These are phyloP conservation scores for Malacoraja senta DNA, from an alignment of 2,797 vertebrate species.

Conservation along the genomic window DNA sequence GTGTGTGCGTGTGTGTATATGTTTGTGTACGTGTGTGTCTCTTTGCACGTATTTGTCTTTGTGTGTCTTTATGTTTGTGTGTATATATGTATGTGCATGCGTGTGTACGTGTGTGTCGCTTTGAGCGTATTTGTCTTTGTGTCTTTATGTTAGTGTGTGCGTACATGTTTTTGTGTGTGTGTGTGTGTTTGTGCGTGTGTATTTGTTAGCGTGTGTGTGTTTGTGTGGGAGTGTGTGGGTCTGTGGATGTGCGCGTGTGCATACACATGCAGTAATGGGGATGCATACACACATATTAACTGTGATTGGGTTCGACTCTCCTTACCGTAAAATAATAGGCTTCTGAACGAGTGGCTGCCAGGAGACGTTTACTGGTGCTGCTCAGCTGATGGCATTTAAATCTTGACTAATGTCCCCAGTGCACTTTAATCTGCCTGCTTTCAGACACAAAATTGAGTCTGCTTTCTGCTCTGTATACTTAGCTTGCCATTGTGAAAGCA, in stretches of 20 bases:
- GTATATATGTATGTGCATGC: no score
- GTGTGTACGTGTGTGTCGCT: background rate
- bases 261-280: background rate
- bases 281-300: no score
- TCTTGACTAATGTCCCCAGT: constrained; percentile 92
- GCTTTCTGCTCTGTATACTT: constrained; percentile 67
- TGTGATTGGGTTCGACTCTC: background rate
- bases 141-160: no score
- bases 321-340: constrained; percentile 88
- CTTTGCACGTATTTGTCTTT: no score
- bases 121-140: background rate
- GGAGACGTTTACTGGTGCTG: constrained; percentile 67
- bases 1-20: background rate
- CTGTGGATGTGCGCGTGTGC: no score
- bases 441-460: constrained; percentile 68
- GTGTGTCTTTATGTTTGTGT: no score
- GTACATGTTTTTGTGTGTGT: no score
- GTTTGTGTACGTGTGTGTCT: no score
- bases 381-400: constrained; percentile 82
- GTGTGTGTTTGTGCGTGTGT: no score
- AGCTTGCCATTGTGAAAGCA: constrained; percentile 67
- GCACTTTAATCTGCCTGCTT: constrained; percentile 89
- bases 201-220: background rate
- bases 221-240: no score
- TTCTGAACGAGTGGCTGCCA: constrained; percentile 97